Base-by-base conservation (phyloP, 2,797 vertebrate species). In the Enteromius anoplus region DNA sequence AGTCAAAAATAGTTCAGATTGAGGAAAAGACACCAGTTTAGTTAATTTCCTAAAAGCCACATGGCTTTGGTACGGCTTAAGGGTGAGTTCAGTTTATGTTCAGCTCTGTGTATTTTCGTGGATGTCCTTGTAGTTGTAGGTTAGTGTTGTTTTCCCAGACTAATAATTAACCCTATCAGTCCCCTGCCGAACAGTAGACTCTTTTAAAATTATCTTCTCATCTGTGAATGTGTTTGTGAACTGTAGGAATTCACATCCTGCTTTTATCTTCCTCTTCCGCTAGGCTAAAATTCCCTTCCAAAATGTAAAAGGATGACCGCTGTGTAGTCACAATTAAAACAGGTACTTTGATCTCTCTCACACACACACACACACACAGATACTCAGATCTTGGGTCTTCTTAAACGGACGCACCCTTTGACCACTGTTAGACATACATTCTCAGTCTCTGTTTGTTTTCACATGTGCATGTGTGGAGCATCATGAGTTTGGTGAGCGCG, bases 401-500 rank as follows among this genome's bases (percentile, higher is more conserved):
- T 34, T 47, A 1, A 45, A 23, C 8, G 7, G 53, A 62, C 68
- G 29, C 68, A 65, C 45, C 51, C 69, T 84, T 9, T n/a, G 2
- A 32, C 29, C 17, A 66, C 32, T 37, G 5, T 65, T 21, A 23
- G 11, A 10, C 17, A 34, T 3, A 51, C 23, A 3, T 49, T 64
- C 62, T 37, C 34, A 70, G 65, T 40, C 40, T 71, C n/a, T 78
- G 66, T 75, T 69, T 71, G 60, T 83, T 15, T 82, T 42, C 37
- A 10, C 51, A 75, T 75, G 49, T 82, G 42, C 26, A 2, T 37
- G 51, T 4, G 15, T 2, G 40, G 5, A 40, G 86, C 78, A 88
- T 82, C 79, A 90, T 92, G 91, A 84, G 32, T 45, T 82, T 21
- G 29, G 86, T 84, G 86, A 77, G 86, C 0, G 21, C 72, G 73